Conservation (phyloP, 30 jellyfish, hydroid and myxozoan species). For the Turritopsis dohrnii region DNA sequence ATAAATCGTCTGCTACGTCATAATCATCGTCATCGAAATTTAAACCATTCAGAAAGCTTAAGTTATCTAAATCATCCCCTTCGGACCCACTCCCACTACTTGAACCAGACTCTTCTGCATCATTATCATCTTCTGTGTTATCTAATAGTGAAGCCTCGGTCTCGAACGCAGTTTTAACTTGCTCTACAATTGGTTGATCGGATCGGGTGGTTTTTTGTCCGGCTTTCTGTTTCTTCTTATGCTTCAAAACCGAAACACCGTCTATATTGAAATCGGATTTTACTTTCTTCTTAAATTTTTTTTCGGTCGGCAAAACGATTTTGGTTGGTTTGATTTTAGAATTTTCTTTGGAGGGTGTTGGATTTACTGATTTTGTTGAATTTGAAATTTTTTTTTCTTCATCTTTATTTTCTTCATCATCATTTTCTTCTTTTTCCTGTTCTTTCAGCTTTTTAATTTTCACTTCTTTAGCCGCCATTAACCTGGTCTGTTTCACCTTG, state of each 20-base stretch:
- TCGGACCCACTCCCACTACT: constrained; percentile 24
- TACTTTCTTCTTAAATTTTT: constrained; percentile 18
- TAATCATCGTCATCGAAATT: constrained; percentile 34
- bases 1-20: constrained; percentile 38
- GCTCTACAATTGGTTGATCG: constrained; percentile 1
- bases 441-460: background rate
- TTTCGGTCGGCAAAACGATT: background rate
- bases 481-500: constrained; percentile 6
- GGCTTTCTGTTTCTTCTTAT: background rate
- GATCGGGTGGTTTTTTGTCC: background rate
- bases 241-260: background rate
- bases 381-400: background rate
- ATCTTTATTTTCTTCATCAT: constrained; percentile 3
- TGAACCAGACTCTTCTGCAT: constrained; percentile 17
- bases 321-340: background rate
- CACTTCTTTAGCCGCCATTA: constrained; percentile 14
- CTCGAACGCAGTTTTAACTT: background rate
- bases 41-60: constrained; percentile 31
- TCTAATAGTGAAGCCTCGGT: constrained; percentile 15
- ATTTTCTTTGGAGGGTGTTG: background rate
- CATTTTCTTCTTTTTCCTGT: constrained; percentile 23
- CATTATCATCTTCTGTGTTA: background rate
- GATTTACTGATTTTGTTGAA: background rate
- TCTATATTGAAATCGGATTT: background rate
- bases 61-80: constrained; percentile 26